Evolutionary conservation across 2,113 vertebrate species (phyloP), one percentile per base, ranked within the genome.

Genomic region (Oriolus oriolus): DNA sequence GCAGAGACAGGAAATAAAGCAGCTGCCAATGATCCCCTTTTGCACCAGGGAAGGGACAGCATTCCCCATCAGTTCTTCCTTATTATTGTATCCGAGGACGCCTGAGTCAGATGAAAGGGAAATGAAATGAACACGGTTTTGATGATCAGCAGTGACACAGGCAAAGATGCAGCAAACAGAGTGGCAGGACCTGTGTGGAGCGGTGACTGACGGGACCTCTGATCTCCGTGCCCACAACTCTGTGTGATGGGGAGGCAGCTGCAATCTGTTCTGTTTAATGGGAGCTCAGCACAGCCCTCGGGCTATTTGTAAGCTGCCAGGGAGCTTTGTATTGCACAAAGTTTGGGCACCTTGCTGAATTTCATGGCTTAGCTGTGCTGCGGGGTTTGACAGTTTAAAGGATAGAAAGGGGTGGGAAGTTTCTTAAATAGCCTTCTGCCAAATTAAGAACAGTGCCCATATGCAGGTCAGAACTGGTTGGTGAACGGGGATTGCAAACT

Each of bases 261-360:
- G 92, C 96, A 95, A 95, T 96, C 93, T 95, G 95, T 94, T 96
- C 73, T 73, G 22, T 90, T 96, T 94, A 88, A 91, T 49, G 75
- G 27, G 65, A 92, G 95, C 90, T 92, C 81, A 88, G 95, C 92
- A 47, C 83, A 94, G 87, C 95, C 96, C 96, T 90, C 52, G 3
- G 96, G 96, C 96, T 96, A 15, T 96, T 96, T 94, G 93, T 88
- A 89, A 84, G 92, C 95, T 96, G 93, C 95, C 96, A 84, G 88
- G 85, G 87, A 94, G 92, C 76, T 93, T 84, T 90, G 92, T 57
- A 4, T 75, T 26, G 37, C 90, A 86, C 83, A 77, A 92, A 95
- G 92, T 95, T 96, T 95, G 92, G 93, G 83, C 88, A 95, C 90
- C 90, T 94, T 84, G 49, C 85, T 94, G 92, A 45, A 87, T 93